Conservation (phyloP, 1,140 invertebrate genomes). For the Bilobella aurantiaca region DNA sequence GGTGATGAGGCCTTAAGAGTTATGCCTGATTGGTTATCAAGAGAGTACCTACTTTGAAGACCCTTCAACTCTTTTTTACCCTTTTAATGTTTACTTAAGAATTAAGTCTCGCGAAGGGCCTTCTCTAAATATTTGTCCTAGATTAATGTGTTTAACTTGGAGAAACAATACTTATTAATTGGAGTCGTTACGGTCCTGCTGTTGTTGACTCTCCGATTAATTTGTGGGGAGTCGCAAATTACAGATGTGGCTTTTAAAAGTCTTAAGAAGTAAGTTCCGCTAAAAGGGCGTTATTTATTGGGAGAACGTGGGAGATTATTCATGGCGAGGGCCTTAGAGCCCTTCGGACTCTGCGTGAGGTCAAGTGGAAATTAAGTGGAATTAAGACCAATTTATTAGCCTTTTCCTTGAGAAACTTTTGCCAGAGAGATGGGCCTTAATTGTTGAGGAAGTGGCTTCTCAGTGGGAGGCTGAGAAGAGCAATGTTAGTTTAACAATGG, state of each 20-base stretch:
- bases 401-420: neutral
- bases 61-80: too few relatives aligned
- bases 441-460: neutral
- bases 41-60: too few relatives aligned
- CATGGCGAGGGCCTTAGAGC: neutral
- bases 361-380: neutral
- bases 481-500: too few relatives aligned
- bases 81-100: too few relatives aligned
- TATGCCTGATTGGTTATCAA: too few relatives aligned
- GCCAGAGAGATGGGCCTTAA: neutral
- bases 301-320: slow-evolving; percentile 7
- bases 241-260: too few relatives aligned
- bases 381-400: neutral
- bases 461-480: neutral
- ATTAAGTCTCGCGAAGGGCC: too few relatives aligned
- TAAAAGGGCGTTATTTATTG: neutral
- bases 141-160: neutral
- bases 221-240: neutral
- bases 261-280: neutral
- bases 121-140: neutral
- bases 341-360: neutral
- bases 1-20: too few relatives aligned
- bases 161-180: neutral
- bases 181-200: neutral
- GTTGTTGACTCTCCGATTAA: neutral